phyloP scores from a whole-genome alignment of 2,888 invertebrate species.

The Diaprepes abbreviatus region DNA sequence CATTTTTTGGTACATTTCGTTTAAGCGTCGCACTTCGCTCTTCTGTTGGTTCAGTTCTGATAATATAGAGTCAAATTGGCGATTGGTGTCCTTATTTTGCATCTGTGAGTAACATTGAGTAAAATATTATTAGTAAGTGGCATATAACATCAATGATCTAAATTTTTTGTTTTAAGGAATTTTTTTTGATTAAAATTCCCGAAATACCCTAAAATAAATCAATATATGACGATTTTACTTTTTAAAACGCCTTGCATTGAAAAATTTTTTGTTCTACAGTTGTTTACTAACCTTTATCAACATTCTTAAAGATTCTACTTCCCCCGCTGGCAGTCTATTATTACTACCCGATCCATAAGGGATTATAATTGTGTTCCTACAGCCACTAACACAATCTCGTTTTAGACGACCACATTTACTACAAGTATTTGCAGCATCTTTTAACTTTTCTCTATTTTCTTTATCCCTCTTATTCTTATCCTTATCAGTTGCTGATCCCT shows the following conservation, averaged over 20 bases:
- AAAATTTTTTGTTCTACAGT: no score
- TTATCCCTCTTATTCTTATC: neutral
- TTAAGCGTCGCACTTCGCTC: slow-evolving; percentile 40
- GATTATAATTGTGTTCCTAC: slow-evolving; percentile 43
- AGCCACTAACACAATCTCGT: slow-evolving; percentile 28
- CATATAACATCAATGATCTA: no score
- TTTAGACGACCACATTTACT: slow-evolving; percentile 40
- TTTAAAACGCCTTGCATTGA: no score
- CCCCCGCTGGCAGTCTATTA: slow-evolving; percentile 21
- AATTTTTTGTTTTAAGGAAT: no score
- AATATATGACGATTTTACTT: no score
- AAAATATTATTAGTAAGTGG: no score
- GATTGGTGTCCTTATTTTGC: slow-evolving; percentile 43
- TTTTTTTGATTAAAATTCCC: no score
- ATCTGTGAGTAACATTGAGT: no score
- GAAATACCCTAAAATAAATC: no score
- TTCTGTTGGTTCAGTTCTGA: slow-evolving; percentile 41
- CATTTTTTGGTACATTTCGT: slow-evolving; percentile 42
- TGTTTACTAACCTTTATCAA: slow-evolving; percentile 38
- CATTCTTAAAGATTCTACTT: slow-evolving; percentile 38
- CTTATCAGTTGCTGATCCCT: neutral
- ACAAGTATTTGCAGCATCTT: slow-evolving; percentile 8
- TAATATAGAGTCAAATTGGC: slow-evolving; percentile 39
- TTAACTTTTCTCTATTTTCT: neutral
- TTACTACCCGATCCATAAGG: slow-evolving; percentile 29